Conservation (phyloP, 2,113 vertebrate genomes). For the Chamaea fasciata region DNA sequence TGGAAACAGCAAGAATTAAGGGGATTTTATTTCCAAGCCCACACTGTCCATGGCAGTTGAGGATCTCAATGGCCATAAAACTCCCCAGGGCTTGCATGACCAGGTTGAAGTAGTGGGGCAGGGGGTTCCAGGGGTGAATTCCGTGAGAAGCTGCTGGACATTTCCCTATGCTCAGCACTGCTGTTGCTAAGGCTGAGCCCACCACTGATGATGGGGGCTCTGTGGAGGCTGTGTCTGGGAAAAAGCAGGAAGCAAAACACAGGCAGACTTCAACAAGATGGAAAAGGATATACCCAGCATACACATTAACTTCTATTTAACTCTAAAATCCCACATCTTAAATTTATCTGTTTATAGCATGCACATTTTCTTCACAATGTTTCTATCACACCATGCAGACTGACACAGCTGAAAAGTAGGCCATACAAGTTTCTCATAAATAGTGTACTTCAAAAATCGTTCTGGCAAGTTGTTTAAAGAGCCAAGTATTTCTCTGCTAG, state of each 20-base stretch:
- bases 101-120: neutral
- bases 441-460: neutral
- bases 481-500: neutral
- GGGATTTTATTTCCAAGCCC: neutral
- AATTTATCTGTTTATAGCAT: neutral
- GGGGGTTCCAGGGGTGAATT: neutral
- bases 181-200: neutral
- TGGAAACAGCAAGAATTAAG: neutral
- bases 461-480: neutral
- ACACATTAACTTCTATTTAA: neutral
- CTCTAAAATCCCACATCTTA: neutral
- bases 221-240: neutral
- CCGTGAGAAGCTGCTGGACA: neutral
- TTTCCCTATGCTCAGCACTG: fast-evolving
- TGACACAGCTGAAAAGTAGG: conserved; percentile 10
- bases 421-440: neutral
- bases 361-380: neutral
- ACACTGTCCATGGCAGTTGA: neutral
- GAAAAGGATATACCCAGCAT: neutral
- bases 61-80: neutral
- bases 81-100: fast-evolving
- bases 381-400: neutral
- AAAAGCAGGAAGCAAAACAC: neutral
- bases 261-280: neutral
- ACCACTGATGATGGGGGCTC: fast-evolving